These are phyloP conservation scores for Lithodes maja DNA, from an alignment of 2,888 invertebrate species.

Conservation along the genomic window DNA sequence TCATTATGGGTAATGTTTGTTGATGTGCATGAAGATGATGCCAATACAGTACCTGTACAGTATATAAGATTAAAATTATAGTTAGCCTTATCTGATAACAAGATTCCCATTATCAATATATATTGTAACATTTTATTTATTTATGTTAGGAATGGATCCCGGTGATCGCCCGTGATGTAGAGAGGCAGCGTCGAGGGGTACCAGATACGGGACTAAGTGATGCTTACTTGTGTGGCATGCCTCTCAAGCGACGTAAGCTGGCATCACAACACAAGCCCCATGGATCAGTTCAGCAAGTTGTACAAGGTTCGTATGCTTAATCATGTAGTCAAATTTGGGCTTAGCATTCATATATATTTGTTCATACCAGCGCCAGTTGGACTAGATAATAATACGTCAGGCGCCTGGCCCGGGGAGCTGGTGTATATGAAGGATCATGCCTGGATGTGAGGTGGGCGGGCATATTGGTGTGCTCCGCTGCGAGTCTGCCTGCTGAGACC, in stretches of 20 bases:
- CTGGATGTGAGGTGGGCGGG: too few species aligned
- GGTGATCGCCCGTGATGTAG: conserved; percentile 87
- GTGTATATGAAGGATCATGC: too few species aligned
- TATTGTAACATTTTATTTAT: too few species aligned
- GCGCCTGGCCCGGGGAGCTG: too few species aligned
- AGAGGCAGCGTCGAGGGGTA: conserved; percentile 79
- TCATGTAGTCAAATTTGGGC: neutral
- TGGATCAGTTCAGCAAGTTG: conserved; percentile 70
- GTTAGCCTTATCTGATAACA: too few species aligned
- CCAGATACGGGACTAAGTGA: conserved; percentile 84
- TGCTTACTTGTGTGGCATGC: conserved; percentile 92
- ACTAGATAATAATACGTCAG: neutral
- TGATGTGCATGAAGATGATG: too few species aligned
- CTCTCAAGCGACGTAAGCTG: conserved; percentile 89
- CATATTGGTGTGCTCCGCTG: too few species aligned
- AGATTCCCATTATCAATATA: too few species aligned
- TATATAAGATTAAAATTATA: too few species aligned
- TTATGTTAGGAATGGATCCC: conserved; percentile 84
- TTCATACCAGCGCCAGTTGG: neutral
- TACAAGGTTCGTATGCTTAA: conserved; percentile 52
- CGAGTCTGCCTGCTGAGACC: too few species aligned
- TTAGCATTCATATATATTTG: neutral
- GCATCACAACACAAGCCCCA: conserved; percentile 76
- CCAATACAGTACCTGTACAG: too few species aligned
- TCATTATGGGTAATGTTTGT: too few species aligned